These are phyloP conservation scores for Acrobasis consociella DNA, from an alignment of 2,888 invertebrate genomes.

Conservation along the genomic window DNA sequence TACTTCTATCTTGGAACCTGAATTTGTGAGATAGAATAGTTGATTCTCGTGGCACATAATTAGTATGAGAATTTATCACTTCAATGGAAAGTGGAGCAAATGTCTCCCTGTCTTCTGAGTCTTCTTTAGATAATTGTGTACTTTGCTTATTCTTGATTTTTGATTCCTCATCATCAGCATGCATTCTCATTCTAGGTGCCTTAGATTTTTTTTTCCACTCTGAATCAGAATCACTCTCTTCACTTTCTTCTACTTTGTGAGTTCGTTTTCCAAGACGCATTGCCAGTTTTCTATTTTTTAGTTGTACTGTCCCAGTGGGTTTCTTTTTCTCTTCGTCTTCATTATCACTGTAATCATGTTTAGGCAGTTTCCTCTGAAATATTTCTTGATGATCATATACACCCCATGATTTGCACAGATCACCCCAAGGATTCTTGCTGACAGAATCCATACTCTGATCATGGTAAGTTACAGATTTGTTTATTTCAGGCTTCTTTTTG, in stretches of 20 bases:
- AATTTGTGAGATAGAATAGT: slow-evolving; percentile 70
- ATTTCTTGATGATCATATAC: slow-evolving; percentile 84
- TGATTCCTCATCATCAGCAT: slow-evolving; percentile 93
- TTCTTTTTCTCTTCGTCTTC: slow-evolving; percentile 43
- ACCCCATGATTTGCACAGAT: slow-evolving; percentile 87
- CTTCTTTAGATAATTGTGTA: slow-evolving; percentile 41
- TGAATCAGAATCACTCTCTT: slow-evolving; percentile 75
- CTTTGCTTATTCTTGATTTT: slow-evolving; percentile 66
- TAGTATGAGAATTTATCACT: slow-evolving; percentile 60
- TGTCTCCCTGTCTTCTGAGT: slow-evolving; percentile 41
- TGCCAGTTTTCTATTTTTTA: slow-evolving; percentile 68
- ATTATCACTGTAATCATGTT: slow-evolving; percentile 48
- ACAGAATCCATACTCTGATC: slow-evolving; percentile 52
- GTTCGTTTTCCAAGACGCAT: slow-evolving; percentile 65
- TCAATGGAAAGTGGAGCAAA: slow-evolving; percentile 74
- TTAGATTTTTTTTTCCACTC: slow-evolving; percentile 85
- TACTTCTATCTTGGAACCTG: slow-evolving; percentile 41
- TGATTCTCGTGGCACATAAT: slow-evolving; percentile 53
- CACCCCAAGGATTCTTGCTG: slow-evolving; percentile 88
- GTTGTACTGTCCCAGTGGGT: slow-evolving; percentile 46
- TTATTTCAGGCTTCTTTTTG: slow-evolving; percentile 66
- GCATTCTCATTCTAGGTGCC: slow-evolving; percentile 91
- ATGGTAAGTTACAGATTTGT: slow-evolving; percentile 45
- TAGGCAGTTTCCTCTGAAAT: slow-evolving; percentile 60
- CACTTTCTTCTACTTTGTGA: slow-evolving; percentile 57